Evolutionary conservation across 1,140 invertebrate genomes (phyloP).

Genomic region (Calliopsis andreniformis): DNA sequence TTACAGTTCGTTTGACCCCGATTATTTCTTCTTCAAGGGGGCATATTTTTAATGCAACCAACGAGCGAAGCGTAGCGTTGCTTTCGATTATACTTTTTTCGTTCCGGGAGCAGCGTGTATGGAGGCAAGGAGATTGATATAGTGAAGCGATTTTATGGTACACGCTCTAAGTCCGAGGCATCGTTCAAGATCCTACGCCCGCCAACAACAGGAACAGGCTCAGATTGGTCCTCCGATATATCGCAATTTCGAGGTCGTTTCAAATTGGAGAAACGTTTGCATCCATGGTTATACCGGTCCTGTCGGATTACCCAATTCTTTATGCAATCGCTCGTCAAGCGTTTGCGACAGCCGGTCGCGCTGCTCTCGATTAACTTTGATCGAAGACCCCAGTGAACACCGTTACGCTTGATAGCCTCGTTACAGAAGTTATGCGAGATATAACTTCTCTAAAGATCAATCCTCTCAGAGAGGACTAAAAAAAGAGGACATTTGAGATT

Average conservation of each 20-base stretch:
- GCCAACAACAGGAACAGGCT: slow-evolving; percentile 33
- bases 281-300: slow-evolving; percentile 44
- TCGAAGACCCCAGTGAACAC: not conserved
- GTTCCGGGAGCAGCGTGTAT: slow-evolving; percentile 36
- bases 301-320: slow-evolving; percentile 63
- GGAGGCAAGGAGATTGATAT: slow-evolving; percentile 65
- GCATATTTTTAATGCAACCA: not conserved
- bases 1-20: slow-evolving; percentile 18
- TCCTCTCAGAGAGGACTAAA: not conserved
- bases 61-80: slow-evolving; percentile 10
- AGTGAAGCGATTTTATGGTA: slow-evolving; percentile 64
- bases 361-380: slow-evolving; percentile 43
- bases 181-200: slow-evolving; percentile 48
- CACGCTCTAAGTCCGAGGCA: slow-evolving; percentile 59
- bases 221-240: slow-evolving; percentile 51
- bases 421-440: slow-evolving; percentile 27
- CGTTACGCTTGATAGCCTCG: slow-evolving; percentile 45
- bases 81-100: slow-evolving; percentile 34
- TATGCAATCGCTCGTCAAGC: slow-evolving; percentile 59
- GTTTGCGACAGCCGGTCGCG: slow-evolving; percentile 21
- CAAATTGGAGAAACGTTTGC: slow-evolving; percentile 51
- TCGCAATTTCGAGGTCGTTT: slow-evolving; percentile 50
- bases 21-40: slow-evolving; percentile 31
- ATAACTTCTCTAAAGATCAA: not conserved
- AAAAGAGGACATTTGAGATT: slow-evolving; percentile 7